Evolutionary conservation across 2,113 vertebrate genomes (phyloP).

Genomic region (Ochotona curzoniae): DNA sequence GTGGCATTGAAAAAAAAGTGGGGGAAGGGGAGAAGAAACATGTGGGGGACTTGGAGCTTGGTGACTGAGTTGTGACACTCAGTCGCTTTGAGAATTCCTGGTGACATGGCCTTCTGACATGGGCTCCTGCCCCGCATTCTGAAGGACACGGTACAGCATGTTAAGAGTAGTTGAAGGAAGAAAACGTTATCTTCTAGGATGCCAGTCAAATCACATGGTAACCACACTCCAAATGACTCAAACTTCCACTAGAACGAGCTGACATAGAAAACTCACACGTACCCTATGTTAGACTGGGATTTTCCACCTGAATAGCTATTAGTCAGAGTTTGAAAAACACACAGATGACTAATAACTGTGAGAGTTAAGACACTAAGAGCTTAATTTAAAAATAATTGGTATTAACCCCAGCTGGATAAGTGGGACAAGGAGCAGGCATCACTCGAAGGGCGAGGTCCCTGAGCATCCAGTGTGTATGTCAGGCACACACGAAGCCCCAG

Average conservation of each 20-base stretch:
- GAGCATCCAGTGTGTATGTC: conserved; percentile 8
- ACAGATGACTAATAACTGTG: neutral
- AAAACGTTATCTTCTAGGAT: conserved; percentile 19
- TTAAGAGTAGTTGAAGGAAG: conserved; percentile 7
- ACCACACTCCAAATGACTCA: neutral
- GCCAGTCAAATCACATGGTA: neutral
- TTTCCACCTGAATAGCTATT: neutral
- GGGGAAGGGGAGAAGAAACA: neutral
- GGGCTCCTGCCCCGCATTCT: neutral
- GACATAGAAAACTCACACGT: neutral
- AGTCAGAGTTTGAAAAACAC: conserved; percentile 39
- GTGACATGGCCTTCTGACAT: neutral
- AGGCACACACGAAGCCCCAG: neutral
- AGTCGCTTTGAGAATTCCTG: neutral
- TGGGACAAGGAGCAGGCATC: neutral
- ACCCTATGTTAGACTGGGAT: neutral
- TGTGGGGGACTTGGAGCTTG: neutral
- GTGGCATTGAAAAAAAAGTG: neutral
- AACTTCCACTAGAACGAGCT: neutral
- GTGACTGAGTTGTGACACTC: neutral
- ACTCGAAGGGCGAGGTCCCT: neutral
- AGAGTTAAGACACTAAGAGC: conserved; percentile 29
- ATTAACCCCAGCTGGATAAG: neutral
- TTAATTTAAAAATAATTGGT: conserved; percentile 53
- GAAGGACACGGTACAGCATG: neutral